phyloP scores from a whole-genome alignment of 2,113 vertebrate genomes.

The Oostethus manadensis region DNA sequence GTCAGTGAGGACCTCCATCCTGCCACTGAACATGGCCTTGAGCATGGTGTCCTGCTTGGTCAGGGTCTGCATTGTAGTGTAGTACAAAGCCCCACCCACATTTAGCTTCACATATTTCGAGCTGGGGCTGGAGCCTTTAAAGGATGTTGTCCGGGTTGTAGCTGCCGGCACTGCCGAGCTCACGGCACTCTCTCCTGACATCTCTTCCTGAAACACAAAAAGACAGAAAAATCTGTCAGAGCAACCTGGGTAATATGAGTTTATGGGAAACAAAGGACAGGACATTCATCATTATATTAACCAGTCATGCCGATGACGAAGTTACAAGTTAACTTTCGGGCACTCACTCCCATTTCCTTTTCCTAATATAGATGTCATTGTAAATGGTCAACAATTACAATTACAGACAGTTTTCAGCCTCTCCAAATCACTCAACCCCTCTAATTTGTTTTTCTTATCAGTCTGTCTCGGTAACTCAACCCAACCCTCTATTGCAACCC shows the following conservation, averaged over 20 bases:
- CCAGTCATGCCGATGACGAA: not conserved
- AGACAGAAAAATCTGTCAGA: not conserved
- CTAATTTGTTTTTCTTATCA: too few species aligned
- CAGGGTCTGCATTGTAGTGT: slow-evolving; percentile 98
- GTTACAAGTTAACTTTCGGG: not conserved
- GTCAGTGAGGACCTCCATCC: slow-evolving; percentile 98
- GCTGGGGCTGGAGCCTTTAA: slow-evolving; percentile 92
- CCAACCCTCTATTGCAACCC: too few species aligned
- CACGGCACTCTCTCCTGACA: slow-evolving; percentile 98
- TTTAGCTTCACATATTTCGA: slow-evolving; percentile 99
- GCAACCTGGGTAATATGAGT: not conserved
- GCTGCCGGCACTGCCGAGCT: slow-evolving; percentile 92
- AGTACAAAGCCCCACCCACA: slow-evolving; percentile 92
- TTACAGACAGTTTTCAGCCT: too few species aligned
- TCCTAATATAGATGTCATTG: not conserved
- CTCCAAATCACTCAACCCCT: too few species aligned
- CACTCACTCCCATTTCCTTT: not conserved
- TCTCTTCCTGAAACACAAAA: slow-evolving; percentile 85
- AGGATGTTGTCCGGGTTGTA: slow-evolving; percentile 92
- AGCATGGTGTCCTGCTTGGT: slow-evolving; percentile 99
- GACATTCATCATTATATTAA: not conserved
- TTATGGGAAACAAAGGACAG: not conserved
- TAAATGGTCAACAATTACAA: not conserved
- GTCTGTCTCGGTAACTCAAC: too few species aligned
- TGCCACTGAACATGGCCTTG: slow-evolving; percentile 98